Base-by-base conservation (phyloP, 1,140 invertebrate genomes). In the Lethrus apterus region DNA sequence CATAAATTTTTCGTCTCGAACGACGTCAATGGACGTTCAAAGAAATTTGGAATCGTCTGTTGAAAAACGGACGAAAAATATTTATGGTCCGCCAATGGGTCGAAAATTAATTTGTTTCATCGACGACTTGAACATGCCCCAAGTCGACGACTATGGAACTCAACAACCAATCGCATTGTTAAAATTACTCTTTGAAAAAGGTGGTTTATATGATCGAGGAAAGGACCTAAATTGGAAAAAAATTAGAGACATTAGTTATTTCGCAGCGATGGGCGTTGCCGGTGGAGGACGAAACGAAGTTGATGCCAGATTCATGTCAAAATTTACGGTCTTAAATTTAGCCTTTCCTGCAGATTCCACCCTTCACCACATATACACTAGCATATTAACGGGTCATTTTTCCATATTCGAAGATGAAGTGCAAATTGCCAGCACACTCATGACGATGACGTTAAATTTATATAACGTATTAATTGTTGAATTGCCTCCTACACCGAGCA, bases 71-170 rank as follows among this genome's bases (percentile, higher is more conserved):
- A 92, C 89, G 2, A 91, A 91, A 65, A 84, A 92, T 62, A 81
- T 82, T 13, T 93, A 85, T 60, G 91, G 90, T 0, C 90, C 91
- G 42, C 79, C 87, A 3, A 74, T 84, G 29, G 89, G 89, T 13
- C 93, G 91, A 70, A 82, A 84, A 58, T 72, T 94, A 53, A 72
- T 92, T 31, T 77, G 90, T 52, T 94, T 94, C 62, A 84, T 95
- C 52, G 92, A 95, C 64, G 89, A 95, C 58, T 83, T 95, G 80
- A 93, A 94, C 65, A 93, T 93, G 89, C 89, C 90, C 24, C 78
- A 88, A 68, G 84, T 90, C 18, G 72, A 74, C 57, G 84, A 79
- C 1, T 93, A 93, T 60, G 90, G 90, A 1, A 93, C 88, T 0
- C 90, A 94, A 66, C 91, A 94, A 59, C 90, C 91, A 0, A 91